These are phyloP conservation scores for Phylloscopus trochiloides DNA, from an alignment of 2,113 vertebrate species.

Conservation along the genomic window DNA sequence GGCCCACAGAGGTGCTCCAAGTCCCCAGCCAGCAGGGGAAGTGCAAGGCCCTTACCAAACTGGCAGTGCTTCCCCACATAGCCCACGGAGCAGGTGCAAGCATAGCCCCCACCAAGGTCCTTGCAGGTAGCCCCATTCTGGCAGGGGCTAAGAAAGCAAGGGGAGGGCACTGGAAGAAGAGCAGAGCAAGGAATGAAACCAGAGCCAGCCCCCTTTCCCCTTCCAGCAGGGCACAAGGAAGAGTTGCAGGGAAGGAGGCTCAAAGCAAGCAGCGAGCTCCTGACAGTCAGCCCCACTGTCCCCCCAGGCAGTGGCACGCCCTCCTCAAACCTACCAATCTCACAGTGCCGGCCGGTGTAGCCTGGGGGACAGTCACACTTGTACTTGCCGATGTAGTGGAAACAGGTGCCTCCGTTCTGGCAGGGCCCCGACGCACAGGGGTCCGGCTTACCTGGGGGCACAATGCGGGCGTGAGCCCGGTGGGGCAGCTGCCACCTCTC, in stretches of 20 bases:
- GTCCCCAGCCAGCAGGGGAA: not conserved
- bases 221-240: not conserved
- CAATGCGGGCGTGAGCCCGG: not conserved
- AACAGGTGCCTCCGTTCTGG: constrained; percentile 93
- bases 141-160: constrained; percentile 73
- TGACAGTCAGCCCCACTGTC: not conserved
- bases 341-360: constrained; percentile 88
- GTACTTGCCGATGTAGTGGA: constrained; percentile 98
- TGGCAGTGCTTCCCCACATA: constrained; percentile 75
- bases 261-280: fast-evolving
- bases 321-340: constrained; percentile 73
- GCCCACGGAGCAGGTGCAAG: constrained; percentile 67
- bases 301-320: fast-evolving
- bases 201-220: not conserved
- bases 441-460: constrained; percentile 87
- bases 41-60: constrained; percentile 42
- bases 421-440: constrained; percentile 93
- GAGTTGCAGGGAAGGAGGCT: not conserved
- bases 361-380: constrained; percentile 90
- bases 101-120: constrained; percentile 53
- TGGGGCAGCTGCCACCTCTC: not conserved
- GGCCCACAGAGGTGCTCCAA: fast-evolving
- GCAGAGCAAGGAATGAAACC: not conserved
- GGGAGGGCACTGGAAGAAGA: constrained; percentile 60
- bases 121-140: constrained; percentile 74